These are phyloP conservation scores for Gandaritis pyraliata DNA, from an alignment of 2,888 invertebrate genomes.

Conservation along the genomic window DNA sequence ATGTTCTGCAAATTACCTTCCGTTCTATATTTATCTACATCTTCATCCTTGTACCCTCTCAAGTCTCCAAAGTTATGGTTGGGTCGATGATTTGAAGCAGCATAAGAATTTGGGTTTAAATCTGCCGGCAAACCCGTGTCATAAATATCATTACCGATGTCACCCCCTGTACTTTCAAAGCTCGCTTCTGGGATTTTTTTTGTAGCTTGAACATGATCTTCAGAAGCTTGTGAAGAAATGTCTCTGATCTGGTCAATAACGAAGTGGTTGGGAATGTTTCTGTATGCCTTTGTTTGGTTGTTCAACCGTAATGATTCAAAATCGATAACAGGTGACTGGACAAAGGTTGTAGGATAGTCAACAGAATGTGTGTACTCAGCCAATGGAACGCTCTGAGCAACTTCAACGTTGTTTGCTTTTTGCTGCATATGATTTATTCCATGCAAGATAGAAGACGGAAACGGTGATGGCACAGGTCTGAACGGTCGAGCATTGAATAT, in stretches of 20 bases:
- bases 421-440: slow-evolving; percentile 66
- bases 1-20: slow-evolving; percentile 79
- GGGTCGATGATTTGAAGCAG: slow-evolving; percentile 64
- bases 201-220: slow-evolving; percentile 73
- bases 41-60: slow-evolving; percentile 72
- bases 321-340: slow-evolving; percentile 88
- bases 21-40: slow-evolving; percentile 75
- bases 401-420: slow-evolving; percentile 72
- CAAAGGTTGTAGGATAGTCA: slow-evolving; percentile 88
- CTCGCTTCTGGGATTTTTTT: slow-evolving; percentile 71
- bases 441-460: slow-evolving; percentile 57
- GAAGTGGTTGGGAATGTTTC: slow-evolving; percentile 72
- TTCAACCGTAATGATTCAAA: slow-evolving; percentile 67
- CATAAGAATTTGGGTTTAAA: slow-evolving; percentile 53
- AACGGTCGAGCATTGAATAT: slow-evolving; percentile 86
- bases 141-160: slow-evolving; percentile 68
- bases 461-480: slow-evolving; percentile 59
- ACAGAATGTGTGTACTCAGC: slow-evolving; percentile 88
- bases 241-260: slow-evolving; percentile 74
- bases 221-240: slow-evolving; percentile 81
- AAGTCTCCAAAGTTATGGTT: slow-evolving; percentile 66
- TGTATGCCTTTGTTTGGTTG: slow-evolving; percentile 71
- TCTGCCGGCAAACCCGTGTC: slow-evolving; percentile 61
- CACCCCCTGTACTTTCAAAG: slow-evolving; percentile 74
- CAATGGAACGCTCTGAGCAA: slow-evolving; percentile 87